Base-by-base conservation (phyloP, 2,888 invertebrate genomes). In the Lepidochrysops patricia region DNA sequence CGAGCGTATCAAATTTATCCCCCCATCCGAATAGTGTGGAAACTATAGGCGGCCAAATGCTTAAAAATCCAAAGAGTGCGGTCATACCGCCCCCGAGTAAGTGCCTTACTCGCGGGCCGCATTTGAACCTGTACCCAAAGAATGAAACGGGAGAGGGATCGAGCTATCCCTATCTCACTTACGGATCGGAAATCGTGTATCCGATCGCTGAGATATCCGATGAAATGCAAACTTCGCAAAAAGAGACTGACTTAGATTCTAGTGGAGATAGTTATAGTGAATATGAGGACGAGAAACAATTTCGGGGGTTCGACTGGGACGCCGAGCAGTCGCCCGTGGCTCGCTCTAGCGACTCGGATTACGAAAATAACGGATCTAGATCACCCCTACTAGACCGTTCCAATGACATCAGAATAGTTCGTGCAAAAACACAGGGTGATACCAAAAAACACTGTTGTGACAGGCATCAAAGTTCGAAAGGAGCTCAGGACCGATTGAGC, bases 151-250 rank as follows among this genome's bases (percentile, higher is more conserved):
- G 93, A 5, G 94, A 94, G 65, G 94, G 94, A 63, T 93, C 94
- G 58, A 92, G 94, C 57, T 95, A 95, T 77, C 95, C 96, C 0
- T 90, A 87, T 65, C 68, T 91, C 62, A 91, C 91, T 35, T 93
- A 93, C 68, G 93, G 94, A 12, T 94, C 94, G 1, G 94, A 95
- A 79, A 94, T 94, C 61, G 92, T 95, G 1, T 95, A 96, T 78
- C 95, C 96, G 2, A 96, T 96, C 68, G 95, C 94, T 0, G 96
- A 96, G 82, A 95, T 95, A 75, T 93, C 94, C 0, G 96, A 95
- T 72, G 95, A 96, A 78, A 93, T 92, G 85, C 92, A 92, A 74
- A 92, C 92, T 7, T 92, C 92, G 0, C 92, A 92, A 67, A 91
- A 92, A 49, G 92, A 92, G 71, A 91, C 91, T 0, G 92, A 92